Conservation (phyloP, 2,113 vertebrate species). For the Melospiza georgiana region DNA sequence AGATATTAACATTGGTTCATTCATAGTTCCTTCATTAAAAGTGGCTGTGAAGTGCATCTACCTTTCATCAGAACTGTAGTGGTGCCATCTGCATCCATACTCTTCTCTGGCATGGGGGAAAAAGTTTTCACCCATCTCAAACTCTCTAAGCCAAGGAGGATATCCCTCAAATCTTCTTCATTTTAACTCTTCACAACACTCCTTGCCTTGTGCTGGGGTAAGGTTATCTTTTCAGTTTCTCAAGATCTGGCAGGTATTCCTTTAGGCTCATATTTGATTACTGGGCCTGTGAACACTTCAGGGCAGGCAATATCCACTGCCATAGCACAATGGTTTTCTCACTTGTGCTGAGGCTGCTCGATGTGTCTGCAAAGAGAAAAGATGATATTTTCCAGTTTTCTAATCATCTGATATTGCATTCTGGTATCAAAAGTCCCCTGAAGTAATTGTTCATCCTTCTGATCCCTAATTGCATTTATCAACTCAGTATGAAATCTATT, state of each 20-base stretch:
- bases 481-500: conserved; percentile 50
- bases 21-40: neutral
- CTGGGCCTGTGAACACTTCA: conserved; percentile 1
- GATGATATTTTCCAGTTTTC: conserved; percentile 39
- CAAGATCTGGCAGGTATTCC: neutral
- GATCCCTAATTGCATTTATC: conserved; percentile 64
- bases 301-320: conserved; percentile 27
- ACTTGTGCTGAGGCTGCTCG: neutral
- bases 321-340: neutral
- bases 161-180: neutral
- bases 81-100: neutral
- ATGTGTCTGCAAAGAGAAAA: neutral
- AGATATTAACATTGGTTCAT: neutral
- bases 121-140: neutral
- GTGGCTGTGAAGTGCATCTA: neutral
- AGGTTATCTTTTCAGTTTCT: neutral
- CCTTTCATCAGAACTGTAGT: neutral
- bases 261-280: conserved; percentile 16
- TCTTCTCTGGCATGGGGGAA: accelerated
- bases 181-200: conserved; percentile 2
- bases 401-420: conserved; percentile 54
- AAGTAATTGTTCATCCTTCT: conserved; percentile 63
- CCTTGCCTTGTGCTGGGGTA: neutral
- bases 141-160: neutral
- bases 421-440: conserved; percentile 41